Evolutionary conservation across 2,113 vertebrate genomes (phyloP).

Genomic region (Melozone crissalis): DNA sequence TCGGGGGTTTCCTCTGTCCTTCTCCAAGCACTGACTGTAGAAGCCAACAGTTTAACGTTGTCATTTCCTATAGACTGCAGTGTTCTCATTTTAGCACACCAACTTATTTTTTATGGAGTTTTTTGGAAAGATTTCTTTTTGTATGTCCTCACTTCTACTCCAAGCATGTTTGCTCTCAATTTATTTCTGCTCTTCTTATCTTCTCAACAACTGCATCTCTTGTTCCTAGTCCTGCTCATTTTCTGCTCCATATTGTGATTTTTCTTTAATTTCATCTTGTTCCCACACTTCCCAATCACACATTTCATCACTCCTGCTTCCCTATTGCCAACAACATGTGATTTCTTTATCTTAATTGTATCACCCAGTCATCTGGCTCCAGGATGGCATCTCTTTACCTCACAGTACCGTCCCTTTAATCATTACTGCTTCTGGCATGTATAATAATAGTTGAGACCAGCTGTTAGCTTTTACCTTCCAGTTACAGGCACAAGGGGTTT

Average conservation of each 20-base stretch:
- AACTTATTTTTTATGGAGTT: conserved; percentile 49
- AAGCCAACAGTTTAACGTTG: background rate
- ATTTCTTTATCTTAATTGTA: conserved; percentile 72
- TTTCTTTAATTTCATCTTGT: conserved; percentile 60
- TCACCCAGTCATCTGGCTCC: conserved; percentile 60
- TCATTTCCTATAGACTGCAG: background rate
- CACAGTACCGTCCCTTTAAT: conserved; percentile 46
- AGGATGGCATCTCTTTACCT: conserved; percentile 63
- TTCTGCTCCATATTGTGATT: conserved; percentile 57
- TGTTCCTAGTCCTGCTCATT: conserved; percentile 66
- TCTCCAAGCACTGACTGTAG: background rate
- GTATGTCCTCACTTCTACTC: conserved; percentile 14
- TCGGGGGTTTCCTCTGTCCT: background rate
- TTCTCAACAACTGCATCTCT: conserved; percentile 53
- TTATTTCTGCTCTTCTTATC: conserved; percentile 67
- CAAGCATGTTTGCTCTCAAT: conserved; percentile 63
- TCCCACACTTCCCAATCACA: conserved; percentile 52
- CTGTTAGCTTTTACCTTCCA: conserved; percentile 52
- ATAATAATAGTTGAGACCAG: conserved; percentile 60
- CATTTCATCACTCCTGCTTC: conserved; percentile 63
- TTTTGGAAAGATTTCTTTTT: conserved; percentile 29
- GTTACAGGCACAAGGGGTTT: background rate
- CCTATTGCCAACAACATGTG: conserved; percentile 40
- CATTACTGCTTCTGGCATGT: conserved; percentile 58
- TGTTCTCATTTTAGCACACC: conserved; percentile 11